Evolutionary conservation across 1,140 invertebrate species (phyloP).

Genomic region (Drosophila pectinifera): DNA sequence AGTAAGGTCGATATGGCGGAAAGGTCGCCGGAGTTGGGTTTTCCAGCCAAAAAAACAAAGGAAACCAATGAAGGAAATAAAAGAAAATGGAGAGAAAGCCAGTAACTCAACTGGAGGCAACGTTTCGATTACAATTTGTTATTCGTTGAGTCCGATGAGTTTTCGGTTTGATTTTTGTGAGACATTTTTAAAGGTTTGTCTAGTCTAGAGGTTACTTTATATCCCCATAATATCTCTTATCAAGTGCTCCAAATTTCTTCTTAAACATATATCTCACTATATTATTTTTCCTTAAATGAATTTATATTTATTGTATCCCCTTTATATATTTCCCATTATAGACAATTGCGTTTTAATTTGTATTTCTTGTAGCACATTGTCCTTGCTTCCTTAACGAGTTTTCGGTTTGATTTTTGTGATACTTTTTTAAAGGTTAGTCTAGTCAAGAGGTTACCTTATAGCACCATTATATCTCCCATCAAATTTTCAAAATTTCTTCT

Average conservation of each 20-base stretch:
- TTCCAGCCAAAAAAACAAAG: slow-evolving; percentile 7
- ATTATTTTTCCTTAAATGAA: background rate
- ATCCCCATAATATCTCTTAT: background rate
- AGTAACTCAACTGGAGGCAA: slow-evolving; percentile 1
- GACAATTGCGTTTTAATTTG: slow-evolving; percentile 75
- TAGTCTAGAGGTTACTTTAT: too few species aligned
- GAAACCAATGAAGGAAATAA: background rate
- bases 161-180: background rate
- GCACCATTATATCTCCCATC: too few species aligned
- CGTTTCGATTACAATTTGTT: slow-evolving; percentile 53
- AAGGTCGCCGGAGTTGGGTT: slow-evolving; percentile 30
- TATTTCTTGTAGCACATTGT: slow-evolving; percentile 55
- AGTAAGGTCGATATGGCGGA: slow-evolving; percentile 1
- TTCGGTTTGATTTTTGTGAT: background rate
- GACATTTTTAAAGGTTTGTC: background rate
- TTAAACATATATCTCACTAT: background rate
- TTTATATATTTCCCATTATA: slow-evolving; percentile 30
- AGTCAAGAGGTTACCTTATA: too few species aligned
- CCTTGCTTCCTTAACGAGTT: slow-evolving; percentile 34
- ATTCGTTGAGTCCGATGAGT: slow-evolving; percentile 3
- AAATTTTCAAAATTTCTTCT: background rate
- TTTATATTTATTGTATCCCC: slow-evolving; percentile 2
- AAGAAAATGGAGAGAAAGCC: slow-evolving; percentile 7
- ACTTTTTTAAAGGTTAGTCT: background rate
- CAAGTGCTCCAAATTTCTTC: background rate